Base-by-base conservation (phyloP, 1,140 invertebrate species). In the Trichonephila clavata region DNA sequence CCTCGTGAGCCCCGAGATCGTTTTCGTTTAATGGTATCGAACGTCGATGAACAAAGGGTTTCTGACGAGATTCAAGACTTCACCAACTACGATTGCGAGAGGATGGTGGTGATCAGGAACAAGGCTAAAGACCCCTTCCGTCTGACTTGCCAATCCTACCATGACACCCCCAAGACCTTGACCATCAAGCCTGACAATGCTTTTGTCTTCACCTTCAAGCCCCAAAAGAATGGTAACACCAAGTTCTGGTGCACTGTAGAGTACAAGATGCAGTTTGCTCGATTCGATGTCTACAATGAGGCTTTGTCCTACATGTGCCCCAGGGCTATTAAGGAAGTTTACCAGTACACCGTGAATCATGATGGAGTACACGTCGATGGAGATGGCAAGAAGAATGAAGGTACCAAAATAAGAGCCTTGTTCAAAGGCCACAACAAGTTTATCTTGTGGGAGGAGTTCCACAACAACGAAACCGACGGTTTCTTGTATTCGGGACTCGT, bases 351-450 rank as follows among this genome's bases (percentile, higher is more conserved):
- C 8, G 86, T 93, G 13, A 68, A 43, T 24, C 86, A 93, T n/a
- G 93, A 93, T 21, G 93, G 93, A 7, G 77, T 93, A 10, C 84
- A 83, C 18, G 93, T 68, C 16, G 93, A 93, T 60, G 21, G n/a
- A 0, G 10, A 50, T 50, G 63, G 8, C 4, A 83, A 89, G 8
- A 39, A 27, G 14, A 84, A 57, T n/a, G 93, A 39, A 10, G 86
- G 86, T 18, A 63, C 20, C 20, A 93, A 93, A 39, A 93, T 93
- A 39, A 32, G 93, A 10, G 93, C 86, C 1, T n/a, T 93, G 4
- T 89, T 89, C 32, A 93, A 93, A 43, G 93, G 93, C 57, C 86
- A 89, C 86, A 93, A 89, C 87, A 89, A 81, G 14, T 89, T 63
- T 39, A 89, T 89, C 8, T 8, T 93, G 18, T 93, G 93, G 93